A percentile compares a stretch with the other conserved stretches of the same genome.
Conservation (phyloP, 1,140 invertebrate genomes). For the Phymastichus coffea region DNA sequence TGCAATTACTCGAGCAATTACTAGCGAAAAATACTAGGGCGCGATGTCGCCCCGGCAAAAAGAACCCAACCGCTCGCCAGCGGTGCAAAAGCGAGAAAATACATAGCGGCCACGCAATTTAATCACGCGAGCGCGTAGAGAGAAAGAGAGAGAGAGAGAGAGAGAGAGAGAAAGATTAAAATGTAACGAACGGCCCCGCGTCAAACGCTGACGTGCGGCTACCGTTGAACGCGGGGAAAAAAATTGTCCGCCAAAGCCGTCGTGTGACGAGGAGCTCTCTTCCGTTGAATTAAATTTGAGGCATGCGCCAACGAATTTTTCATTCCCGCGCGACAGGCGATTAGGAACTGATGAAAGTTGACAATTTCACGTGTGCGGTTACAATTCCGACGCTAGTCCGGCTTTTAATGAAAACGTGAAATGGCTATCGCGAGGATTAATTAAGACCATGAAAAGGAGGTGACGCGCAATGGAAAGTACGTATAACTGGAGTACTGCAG, state of each 20-base stretch:
- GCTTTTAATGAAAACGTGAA: too few relatives aligned
- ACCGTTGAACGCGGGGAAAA: background rate
- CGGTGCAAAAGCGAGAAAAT: background rate
- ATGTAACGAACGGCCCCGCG: conserved; percentile 4
- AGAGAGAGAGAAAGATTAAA: conserved; percentile 6
- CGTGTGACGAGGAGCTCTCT: background rate
- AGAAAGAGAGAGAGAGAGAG: too few relatives aligned
- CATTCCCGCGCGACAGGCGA: too few relatives aligned
- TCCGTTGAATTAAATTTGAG: conserved; percentile 4
- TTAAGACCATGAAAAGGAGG: too few relatives aligned
- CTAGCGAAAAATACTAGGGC: conserved; percentile 10
- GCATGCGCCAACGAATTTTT: too few relatives aligned
- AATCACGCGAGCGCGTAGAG: too few relatives aligned
- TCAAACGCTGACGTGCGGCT: background rate
- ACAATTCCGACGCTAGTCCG: too few relatives aligned
- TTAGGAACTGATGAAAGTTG: too few relatives aligned
- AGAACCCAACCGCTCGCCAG: background rate
- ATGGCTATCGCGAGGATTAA: too few relatives aligned
- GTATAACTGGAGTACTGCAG: too few relatives aligned
- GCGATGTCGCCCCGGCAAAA: conserved; percentile 10
- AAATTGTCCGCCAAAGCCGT: background rate
- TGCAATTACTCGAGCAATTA: conserved; percentile 45
- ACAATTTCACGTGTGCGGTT: too few relatives aligned
- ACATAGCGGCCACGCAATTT: conserved; percentile 16
- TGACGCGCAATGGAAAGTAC: too few relatives aligned